Conservation (phyloP, 2,888 invertebrate genomes). For the Acronicta aceris region DNA sequence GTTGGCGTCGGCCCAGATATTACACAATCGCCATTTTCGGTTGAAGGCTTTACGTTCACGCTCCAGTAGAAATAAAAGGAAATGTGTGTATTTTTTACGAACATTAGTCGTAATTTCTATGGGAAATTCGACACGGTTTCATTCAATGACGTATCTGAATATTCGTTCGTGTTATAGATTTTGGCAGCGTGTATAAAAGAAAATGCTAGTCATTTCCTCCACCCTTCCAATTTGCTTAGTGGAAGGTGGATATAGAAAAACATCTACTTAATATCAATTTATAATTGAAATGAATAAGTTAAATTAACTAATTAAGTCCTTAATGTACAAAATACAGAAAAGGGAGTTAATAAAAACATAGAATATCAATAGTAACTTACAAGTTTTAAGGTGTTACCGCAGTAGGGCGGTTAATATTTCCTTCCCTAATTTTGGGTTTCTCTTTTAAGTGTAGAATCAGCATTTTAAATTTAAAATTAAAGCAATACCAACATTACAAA, state of each 20-base stretch:
- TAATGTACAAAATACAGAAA: too few species aligned
- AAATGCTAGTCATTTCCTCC: slow-evolving; percentile 38
- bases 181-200: slow-evolving; percentile 18
- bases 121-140: slow-evolving; percentile 41
- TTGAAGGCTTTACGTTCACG: slow-evolving; percentile 42
- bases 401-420: too few species aligned
- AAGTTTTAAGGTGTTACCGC: too few species aligned
- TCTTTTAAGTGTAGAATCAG: background rate
- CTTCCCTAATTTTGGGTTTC: too few species aligned
- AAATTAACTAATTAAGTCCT: too few species aligned
- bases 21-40: slow-evolving; percentile 44
- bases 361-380: too few species aligned
- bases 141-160: slow-evolving; percentile 38
- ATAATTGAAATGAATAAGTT: slow-evolving; percentile 5
- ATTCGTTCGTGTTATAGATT: slow-evolving; percentile 36
- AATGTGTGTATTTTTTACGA: slow-evolving; percentile 40
- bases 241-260: background rate
- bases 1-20: slow-evolving; percentile 47
- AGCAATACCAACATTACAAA: background rate
- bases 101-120: slow-evolving; percentile 41
- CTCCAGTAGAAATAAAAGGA: slow-evolving; percentile 44
- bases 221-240: slow-evolving; percentile 2
- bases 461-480: background rate
- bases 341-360: too few species aligned
- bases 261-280: too few species aligned